These are phyloP conservation scores for Saccopteryx bilineata DNA, from an alignment of 2,113 vertebrate species.

Conservation along the genomic window DNA sequence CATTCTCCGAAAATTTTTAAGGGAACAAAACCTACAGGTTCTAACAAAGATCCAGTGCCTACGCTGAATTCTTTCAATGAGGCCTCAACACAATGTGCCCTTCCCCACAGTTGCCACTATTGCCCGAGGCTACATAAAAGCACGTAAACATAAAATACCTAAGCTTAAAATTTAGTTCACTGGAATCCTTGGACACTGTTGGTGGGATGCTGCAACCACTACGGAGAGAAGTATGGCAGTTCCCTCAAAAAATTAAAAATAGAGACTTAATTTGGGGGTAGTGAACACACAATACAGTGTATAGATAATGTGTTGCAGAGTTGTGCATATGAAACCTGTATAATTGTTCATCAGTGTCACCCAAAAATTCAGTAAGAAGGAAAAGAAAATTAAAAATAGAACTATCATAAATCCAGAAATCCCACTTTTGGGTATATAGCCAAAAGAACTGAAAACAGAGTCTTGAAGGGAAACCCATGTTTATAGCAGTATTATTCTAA, in stretches of 20 bases:
- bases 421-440: background rate
- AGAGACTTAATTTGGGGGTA: background rate
- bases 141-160: background rate
- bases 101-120: background rate
- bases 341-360: no score
- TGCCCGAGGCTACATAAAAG: background rate
- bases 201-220: background rate
- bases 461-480: background rate
- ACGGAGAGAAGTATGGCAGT: background rate
- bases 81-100: background rate
- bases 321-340: no score
- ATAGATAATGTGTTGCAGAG: no score
- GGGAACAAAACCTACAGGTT: background rate
- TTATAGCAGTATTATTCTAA: background rate
- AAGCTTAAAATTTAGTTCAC: conserved; percentile 23
- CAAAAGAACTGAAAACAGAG: background rate
- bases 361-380: no score
- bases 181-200: background rate
- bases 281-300: no score
- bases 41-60: conserved; percentile 10
- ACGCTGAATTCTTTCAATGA: background rate
- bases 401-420: background rate
- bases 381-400: background rate
- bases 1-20: background rate
- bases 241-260: background rate